phyloP scores from a whole-genome alignment of 2,113 vertebrate species.

The Thalassoma bifasciatum region DNA sequence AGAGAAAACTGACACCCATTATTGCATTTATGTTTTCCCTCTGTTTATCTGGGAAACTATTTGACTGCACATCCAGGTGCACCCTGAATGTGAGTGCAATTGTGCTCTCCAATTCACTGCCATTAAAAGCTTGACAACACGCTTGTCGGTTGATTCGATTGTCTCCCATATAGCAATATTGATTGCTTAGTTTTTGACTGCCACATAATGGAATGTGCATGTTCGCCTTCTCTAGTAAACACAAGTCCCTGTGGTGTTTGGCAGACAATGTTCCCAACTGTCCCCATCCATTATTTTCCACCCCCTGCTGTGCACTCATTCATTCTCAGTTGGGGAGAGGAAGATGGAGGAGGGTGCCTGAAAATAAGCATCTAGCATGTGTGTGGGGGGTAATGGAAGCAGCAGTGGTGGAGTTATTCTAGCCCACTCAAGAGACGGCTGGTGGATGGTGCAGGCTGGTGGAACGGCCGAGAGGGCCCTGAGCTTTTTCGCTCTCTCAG shows the following conservation, averaged over 20 bases:
- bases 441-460: slow-evolving; percentile 27
- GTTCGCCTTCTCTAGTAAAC: slow-evolving; percentile 57
- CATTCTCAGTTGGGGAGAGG: slow-evolving; percentile 52
- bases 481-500: slow-evolving; percentile 30
- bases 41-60: slow-evolving; percentile 34
- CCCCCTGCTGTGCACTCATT: slow-evolving; percentile 60
- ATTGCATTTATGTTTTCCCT: slow-evolving; percentile 2
- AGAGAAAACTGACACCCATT: slow-evolving; percentile 15
- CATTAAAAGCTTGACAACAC: slow-evolving; percentile 62
- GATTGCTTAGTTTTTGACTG: slow-evolving; percentile 58
- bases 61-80: slow-evolving; percentile 43
- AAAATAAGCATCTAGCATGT: slow-evolving; percentile 52
- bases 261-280: slow-evolving; percentile 65
- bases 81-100: slow-evolving; percentile 9
- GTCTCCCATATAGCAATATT: slow-evolving; percentile 44
- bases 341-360: slow-evolving; percentile 47
- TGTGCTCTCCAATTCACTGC: slow-evolving; percentile 13
- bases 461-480: slow-evolving; percentile 30
- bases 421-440: slow-evolving; percentile 46
- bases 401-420: slow-evolving; percentile 43
- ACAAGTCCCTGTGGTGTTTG: slow-evolving; percentile 53
- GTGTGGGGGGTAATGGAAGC: slow-evolving; percentile 47
- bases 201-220: slow-evolving; percentile 65
- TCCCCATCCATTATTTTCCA: slow-evolving; percentile 64
- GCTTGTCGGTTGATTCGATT: slow-evolving; percentile 54